Base-by-base conservation (phyloP, 2,888 invertebrate species). In the Gandaritis pyraliata region DNA sequence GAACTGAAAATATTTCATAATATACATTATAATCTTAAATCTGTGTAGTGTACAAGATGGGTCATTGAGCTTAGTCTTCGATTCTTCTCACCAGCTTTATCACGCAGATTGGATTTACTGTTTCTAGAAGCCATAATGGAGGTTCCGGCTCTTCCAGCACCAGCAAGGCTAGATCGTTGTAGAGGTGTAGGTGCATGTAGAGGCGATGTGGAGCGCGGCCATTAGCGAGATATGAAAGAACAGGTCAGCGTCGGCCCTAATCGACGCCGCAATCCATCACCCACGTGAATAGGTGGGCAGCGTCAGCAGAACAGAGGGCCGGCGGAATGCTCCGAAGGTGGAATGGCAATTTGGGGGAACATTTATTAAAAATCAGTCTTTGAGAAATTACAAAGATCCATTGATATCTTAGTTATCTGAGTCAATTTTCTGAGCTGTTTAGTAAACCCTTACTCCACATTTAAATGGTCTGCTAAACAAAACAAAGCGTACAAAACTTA, bases 191-290 rank as follows among this genome's bases (percentile, higher is more conserved):
- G 72, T 57, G 63, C 54, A 55, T 64, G 72, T 67, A 66, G 62
- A 66, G 60, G 58, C 65, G 60, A 48, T 51, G 62, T 66, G 58
- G 68, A 67, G 73, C 73, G 85, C 88, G 82, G 86, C 88, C 90
- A 90, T 91, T 91, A 91, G 90, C 76, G 88, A 82, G 90, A 89
- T 91, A 90, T 89, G 90, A 90, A 90, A 88, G 90, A 87, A 87
- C 90, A 90, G 90, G 90, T 90, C 90, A 87, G 88, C 85, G 80
- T 76, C 82, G 80, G 85, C 86, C 87, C 89, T 91, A 90, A 91
- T 91, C 90, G 90, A 83, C 88, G 87, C 89, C 87, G 90, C 88
- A 85, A 91, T 91, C 90, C 90, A 91, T 90, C 90, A 91, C 88
- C 79, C 84, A 86, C 88, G 87, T 87, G 89, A 86, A 86, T 87